Conservation (phyloP, 2,113 vertebrate genomes). For the Myotis lucifugus region DNA sequence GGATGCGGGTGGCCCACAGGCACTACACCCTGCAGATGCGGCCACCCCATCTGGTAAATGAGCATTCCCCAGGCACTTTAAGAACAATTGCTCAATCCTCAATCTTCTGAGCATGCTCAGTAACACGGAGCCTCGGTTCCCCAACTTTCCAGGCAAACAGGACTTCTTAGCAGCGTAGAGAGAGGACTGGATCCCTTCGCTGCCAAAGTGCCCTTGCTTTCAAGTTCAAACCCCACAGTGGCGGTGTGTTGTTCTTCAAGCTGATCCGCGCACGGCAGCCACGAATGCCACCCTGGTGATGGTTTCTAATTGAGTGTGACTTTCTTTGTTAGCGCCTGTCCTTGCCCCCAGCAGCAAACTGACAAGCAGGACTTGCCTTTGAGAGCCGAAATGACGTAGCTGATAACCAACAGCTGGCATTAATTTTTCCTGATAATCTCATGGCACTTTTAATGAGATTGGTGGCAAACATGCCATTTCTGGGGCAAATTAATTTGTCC, state of each 20-base stretch:
- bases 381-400: slow-evolving; percentile 29
- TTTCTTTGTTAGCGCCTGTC: slow-evolving; percentile 68
- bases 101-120: neutral
- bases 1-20: no score
- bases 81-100: neutral
- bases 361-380: slow-evolving; percentile 57
- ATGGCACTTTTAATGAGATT: slow-evolving; percentile 69
- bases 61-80: neutral
- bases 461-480: slow-evolving; percentile 55
- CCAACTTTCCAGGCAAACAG: neutral
- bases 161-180: neutral
- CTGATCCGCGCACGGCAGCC: neutral
- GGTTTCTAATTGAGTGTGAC: slow-evolving; percentile 76
- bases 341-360: slow-evolving; percentile 76
- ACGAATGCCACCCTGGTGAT: neutral
- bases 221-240: slow-evolving; percentile 36
- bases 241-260: neutral
- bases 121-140: neutral
- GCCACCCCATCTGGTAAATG: neutral
- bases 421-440: slow-evolving; percentile 78
- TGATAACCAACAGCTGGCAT: slow-evolving; percentile 69
- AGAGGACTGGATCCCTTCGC: neutral
- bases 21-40: neutral
- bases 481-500: slow-evolving; percentile 80
- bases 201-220: slow-evolving; percentile 52